phyloP scores from a whole-genome alignment of 2,888 invertebrate genomes.

The Keiferia lycopersicella region DNA sequence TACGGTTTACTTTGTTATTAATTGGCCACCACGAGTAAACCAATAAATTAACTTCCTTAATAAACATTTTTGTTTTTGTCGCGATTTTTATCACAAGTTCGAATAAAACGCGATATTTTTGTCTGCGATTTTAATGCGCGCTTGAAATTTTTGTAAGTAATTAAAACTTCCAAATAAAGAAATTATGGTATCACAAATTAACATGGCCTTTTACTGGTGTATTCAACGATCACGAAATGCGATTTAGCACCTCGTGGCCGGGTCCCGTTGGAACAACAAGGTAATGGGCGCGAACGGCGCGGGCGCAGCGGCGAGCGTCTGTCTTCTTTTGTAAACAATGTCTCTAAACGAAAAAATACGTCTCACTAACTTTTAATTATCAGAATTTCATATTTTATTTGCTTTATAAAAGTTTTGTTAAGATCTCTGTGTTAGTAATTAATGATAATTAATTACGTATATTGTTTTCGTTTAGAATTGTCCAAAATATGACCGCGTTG shows the following conservation, averaged over 20 bases:
- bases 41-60: constrained; percentile 15
- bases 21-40: neutral
- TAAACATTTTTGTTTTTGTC: constrained; percentile 8
- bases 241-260: constrained; percentile 68
- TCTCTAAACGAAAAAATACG: neutral
- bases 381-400: neutral
- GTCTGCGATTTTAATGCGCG: neutral
- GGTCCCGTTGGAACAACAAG: constrained; percentile 45
- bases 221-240: constrained; percentile 68
- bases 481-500: neutral
- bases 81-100: constrained; percentile 9
- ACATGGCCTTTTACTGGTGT: constrained; percentile 60
- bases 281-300: constrained; percentile 30
- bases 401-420: neutral
- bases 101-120: neutral
- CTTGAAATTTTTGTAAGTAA: constrained; percentile 8
- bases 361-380: neutral
- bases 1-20: constrained; percentile 10
- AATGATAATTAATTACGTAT: neutral
- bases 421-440: too few relatives aligned
- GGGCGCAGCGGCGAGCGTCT: neutral
- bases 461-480: neutral
- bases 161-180: constrained; percentile 19
- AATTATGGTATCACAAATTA: constrained; percentile 62
- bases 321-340: constrained; percentile 17